Evolutionary conservation across 1,140 invertebrate genomes (phyloP).

Genomic region (Arion vulgaris): DNA sequence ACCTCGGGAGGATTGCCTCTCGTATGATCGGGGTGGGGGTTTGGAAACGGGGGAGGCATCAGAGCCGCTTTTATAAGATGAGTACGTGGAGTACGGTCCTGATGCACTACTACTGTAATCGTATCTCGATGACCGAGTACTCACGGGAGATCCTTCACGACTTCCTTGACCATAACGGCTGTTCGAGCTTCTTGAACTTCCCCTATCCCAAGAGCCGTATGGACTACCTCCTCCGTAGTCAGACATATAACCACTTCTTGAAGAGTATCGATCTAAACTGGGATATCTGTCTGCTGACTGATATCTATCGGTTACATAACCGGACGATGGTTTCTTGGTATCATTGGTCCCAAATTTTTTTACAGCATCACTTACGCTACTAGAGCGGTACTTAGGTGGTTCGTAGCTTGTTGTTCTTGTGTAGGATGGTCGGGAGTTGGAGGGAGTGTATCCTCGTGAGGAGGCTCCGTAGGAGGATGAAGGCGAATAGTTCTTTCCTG

Average conservation of each 20-base stretch:
- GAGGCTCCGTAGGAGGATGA: constrained; percentile 40
- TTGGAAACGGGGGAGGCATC: constrained; percentile 53
- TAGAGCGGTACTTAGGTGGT: constrained; percentile 37
- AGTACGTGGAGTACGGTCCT: constrained; percentile 58
- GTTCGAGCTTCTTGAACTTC: constrained; percentile 56
- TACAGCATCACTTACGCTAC: constrained; percentile 51
- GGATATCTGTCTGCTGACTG: constrained; percentile 51
- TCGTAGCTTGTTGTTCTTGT: constrained; percentile 50
- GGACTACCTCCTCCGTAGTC: constrained; percentile 66
- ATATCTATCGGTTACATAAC: constrained; percentile 30
- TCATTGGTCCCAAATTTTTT: constrained; percentile 48
- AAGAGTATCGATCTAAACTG: constrained; percentile 55
- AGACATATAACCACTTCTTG: constrained; percentile 65
- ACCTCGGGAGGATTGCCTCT: constrained; percentile 47
- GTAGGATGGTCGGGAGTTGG: constrained; percentile 42
- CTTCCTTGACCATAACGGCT: constrained; percentile 59
- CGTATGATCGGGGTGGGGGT: constrained; percentile 45
- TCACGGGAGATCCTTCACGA: constrained; percentile 65
- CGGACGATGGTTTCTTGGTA: constrained; percentile 31
- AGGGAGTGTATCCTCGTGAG: constrained; percentile 47
- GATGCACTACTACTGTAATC: constrained; percentile 67
- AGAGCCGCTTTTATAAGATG: constrained; percentile 56
- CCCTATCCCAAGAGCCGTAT: constrained; percentile 63
- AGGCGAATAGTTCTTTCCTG: constrained; percentile 50
- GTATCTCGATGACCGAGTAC: constrained; percentile 59